phyloP scores from a whole-genome alignment of 2,797 vertebrate species.

The Notamacropus eugenii region DNA sequence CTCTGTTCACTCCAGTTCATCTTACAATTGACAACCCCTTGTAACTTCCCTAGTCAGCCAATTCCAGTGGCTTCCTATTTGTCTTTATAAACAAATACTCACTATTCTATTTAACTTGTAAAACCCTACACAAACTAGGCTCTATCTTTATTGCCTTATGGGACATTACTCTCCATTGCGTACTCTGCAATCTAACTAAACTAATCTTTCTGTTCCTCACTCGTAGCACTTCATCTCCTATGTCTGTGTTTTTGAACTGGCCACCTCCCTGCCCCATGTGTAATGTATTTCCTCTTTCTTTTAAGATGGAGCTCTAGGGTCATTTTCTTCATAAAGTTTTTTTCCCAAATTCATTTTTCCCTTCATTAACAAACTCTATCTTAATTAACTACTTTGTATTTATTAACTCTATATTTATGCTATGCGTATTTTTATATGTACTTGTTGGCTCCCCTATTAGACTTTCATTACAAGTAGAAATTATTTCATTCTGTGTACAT shows the following conservation, averaged over 20 bases:
- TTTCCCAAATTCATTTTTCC: background rate
- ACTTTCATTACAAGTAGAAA: too few species aligned
- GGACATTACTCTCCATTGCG: background rate
- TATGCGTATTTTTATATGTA: background rate
- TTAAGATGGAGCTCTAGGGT: background rate
- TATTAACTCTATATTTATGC: background rate
- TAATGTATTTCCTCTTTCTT: background rate
- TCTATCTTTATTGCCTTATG: background rate
- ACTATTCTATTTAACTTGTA: background rate
- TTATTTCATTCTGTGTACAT: background rate
- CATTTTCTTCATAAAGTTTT: background rate
- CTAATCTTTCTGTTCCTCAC: background rate
- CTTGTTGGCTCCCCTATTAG: too few species aligned
- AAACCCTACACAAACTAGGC: background rate
- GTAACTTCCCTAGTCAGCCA: background rate
- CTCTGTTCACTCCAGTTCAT: background rate
- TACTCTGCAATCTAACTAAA: background rate
- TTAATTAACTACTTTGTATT: background rate
- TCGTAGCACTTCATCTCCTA: background rate
- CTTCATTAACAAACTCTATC: background rate
- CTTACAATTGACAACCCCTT: background rate
- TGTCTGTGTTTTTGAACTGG: background rate
- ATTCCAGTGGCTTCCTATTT: background rate
- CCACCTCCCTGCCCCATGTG: background rate
- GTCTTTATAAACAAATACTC: background rate